A percentile compares a stretch with the other conserved stretches of the same genome.
Conservation (phyloP, 37 sponge, comb jelly and placozoan genomes). For the Corticium candelabrum region DNA sequence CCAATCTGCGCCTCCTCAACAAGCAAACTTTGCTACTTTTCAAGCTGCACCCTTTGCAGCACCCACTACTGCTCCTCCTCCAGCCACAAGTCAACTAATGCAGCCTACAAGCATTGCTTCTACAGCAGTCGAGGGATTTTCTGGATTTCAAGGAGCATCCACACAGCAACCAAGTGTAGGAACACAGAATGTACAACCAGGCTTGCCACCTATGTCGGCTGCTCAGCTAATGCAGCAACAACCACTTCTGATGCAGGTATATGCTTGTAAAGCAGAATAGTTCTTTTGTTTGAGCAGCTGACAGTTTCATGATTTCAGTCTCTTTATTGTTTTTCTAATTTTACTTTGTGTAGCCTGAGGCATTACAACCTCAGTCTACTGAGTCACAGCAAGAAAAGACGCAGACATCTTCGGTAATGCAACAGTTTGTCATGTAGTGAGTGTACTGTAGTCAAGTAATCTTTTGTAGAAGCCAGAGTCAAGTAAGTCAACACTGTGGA, state of each 20-base stretch:
- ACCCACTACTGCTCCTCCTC: constrained; percentile 1
- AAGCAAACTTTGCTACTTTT: background rate
- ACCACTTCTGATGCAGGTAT: constrained; percentile 2
- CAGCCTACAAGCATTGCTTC: background rate
- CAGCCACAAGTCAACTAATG: background rate
- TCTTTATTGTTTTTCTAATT: too few species aligned
- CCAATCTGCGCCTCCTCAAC: constrained; percentile 18
- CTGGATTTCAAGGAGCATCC: constrained; percentile 26
- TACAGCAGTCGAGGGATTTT: constrained; percentile 51
- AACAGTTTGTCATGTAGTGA: too few species aligned
- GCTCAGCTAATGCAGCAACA: constrained; percentile 1
- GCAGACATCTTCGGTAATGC: too few species aligned
- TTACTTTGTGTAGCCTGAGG: too few species aligned
- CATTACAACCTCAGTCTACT: too few species aligned
- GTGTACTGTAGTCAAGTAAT: too few species aligned
- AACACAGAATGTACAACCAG: too few species aligned
- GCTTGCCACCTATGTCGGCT: background rate
- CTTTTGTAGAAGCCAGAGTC: background rate
- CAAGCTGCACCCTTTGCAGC: background rate
- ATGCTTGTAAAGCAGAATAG: too few species aligned
- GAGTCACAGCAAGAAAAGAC: too few species aligned
- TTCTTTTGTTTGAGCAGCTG: too few species aligned
- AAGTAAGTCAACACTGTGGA: constrained; percentile 26
- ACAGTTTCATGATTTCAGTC: too few species aligned
- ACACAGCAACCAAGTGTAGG: too few species aligned